Evolutionary conservation across 2,888 invertebrate genomes (phyloP).

Genomic region (Anodontia alba): DNA sequence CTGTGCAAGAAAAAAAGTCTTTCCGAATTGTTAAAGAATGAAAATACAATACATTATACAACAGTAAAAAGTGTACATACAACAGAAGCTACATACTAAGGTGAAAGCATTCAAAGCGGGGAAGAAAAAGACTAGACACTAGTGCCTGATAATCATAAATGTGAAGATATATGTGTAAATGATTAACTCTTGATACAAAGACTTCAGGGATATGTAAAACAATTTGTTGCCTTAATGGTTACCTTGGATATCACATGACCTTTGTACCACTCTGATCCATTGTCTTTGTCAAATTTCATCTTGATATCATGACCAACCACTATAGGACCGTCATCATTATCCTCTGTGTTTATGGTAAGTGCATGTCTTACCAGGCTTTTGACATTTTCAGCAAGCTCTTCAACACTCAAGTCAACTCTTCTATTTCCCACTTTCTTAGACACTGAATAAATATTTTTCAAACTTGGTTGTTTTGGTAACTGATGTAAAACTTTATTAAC

Average conservation of each 20-base stretch:
- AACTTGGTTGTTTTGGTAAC: constrained; percentile 13
- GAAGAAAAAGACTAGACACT: neutral
- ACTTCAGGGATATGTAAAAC: neutral
- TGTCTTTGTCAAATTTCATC: constrained; percentile 21
- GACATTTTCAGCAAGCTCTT: constrained; percentile 31
- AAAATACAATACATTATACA: too few relatives aligned
- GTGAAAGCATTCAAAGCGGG: neutral
- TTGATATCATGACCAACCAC: constrained; percentile 27
- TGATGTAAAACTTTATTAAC: constrained; percentile 33
- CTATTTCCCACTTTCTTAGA: constrained; percentile 30
- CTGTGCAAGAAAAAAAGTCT: too few relatives aligned
- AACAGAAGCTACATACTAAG: neutral
- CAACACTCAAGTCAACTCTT: constrained; percentile 21
- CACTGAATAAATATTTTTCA: constrained; percentile 16
- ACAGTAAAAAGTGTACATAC: neutral
- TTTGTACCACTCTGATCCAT: neutral
- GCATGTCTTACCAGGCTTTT: constrained; percentile 32
- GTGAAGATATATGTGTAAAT: neutral
- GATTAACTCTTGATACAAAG: constrained; percentile 1
- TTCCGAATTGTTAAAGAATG: too few relatives aligned
- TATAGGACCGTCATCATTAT: constrained; percentile 3
- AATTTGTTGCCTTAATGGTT: neutral
- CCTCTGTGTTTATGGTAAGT: constrained; percentile 8
- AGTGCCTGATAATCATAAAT: neutral
- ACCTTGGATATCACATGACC: constrained; percentile 6